Percentiles rank a stretch among this genome's conserved stretches.
These are phyloP conservation scores for Myotis pilosus DNA, from an alignment of 2,797 vertebrate genomes.

Conservation along the genomic window DNA sequence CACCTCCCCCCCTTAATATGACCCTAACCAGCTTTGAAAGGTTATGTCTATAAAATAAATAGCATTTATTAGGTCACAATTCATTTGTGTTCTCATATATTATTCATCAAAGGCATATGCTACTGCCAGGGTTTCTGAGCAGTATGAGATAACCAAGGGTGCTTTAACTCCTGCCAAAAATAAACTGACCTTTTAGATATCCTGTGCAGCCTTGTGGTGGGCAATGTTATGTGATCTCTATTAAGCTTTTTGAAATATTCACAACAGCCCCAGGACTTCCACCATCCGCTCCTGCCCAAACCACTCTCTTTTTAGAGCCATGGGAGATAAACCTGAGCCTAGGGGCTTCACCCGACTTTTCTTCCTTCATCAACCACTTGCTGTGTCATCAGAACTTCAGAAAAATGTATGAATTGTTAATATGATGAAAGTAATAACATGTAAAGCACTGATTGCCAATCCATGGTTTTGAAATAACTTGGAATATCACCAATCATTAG, in stretches of 20 bases:
- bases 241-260: conserved; percentile 44
- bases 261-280: not conserved
- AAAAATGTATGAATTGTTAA: conserved; percentile 6
- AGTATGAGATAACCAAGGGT: conserved; percentile 18
- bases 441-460: not conserved
- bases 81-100: conserved; percentile 1
- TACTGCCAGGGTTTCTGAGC: conserved; percentile 6
- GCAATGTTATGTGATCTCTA: not conserved
- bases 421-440: conserved; percentile 4
- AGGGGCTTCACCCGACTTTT: not conserved
- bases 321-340: not conserved
- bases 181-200: conserved; percentile 49
- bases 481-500: not conserved
- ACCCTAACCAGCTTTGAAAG: conserved; percentile 15
- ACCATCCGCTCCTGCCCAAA: not conserved
- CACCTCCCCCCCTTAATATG: not conserved
- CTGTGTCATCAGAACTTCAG: not conserved
- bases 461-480: not conserved
- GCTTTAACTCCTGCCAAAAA: conserved; percentile 25
- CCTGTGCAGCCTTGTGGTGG: not conserved
- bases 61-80: conserved; percentile 22
- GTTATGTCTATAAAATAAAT: not conserved
- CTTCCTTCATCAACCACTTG: not conserved
- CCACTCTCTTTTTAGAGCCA: not conserved
- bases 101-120: conserved; percentile 50